Conservation (phyloP, 2,113 vertebrate genomes). For the Opisthocomus hoazin region DNA sequence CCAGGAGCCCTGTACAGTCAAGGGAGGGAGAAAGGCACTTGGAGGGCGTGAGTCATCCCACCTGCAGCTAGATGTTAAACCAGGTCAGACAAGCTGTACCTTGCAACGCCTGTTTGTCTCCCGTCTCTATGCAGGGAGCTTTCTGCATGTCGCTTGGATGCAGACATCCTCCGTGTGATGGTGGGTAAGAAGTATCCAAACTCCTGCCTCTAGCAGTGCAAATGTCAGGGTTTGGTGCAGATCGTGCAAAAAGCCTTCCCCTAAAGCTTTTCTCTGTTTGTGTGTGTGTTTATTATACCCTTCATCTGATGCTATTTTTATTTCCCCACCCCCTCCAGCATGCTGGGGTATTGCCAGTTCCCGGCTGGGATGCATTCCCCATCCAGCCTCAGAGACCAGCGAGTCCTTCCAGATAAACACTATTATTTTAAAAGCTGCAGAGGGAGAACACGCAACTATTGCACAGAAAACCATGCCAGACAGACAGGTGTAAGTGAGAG, state of each 20-base stretch:
- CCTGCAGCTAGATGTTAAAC: constrained; percentile 27
- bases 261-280: background rate
- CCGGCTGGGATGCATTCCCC: background rate
- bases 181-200: background rate
- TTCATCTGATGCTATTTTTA: background rate
- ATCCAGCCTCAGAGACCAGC: background rate
- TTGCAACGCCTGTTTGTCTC: background rate
- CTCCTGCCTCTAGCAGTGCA: background rate
- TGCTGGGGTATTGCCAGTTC: background rate
- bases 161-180: background rate
- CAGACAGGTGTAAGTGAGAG: background rate
- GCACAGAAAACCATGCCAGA: background rate
- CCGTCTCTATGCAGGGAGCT: background rate
- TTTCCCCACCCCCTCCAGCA: no score
- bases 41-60: constrained; percentile 28
- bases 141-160: background rate
- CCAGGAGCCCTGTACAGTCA: background rate
- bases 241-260: background rate
- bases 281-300: background rate
- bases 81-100: background rate
- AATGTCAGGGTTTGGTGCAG: background rate
- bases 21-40: background rate
- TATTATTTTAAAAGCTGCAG: background rate
- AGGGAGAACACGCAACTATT: background rate
- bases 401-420: background rate